Evolutionary conservation across 2,113 vertebrate genomes (phyloP).

Genomic region (Australoheros scitulus): DNA sequence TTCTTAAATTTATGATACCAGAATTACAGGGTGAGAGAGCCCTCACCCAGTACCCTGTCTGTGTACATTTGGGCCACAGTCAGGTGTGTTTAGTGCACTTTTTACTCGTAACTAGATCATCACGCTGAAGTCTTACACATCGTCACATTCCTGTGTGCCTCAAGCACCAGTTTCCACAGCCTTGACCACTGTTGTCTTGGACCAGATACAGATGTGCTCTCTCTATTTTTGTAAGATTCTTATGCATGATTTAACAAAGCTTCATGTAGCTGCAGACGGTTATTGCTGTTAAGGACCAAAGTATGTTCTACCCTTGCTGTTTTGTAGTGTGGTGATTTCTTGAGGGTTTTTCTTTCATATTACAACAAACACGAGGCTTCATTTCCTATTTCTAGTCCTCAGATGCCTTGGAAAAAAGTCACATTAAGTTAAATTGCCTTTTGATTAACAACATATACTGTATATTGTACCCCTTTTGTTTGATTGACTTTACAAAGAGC

Average conservation of each 20-base stretch:
- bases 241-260: constrained; percentile 68
- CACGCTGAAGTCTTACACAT: constrained; percentile 73
- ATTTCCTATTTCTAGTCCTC: not conserved
- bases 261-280: constrained; percentile 76
- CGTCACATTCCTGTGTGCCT: constrained; percentile 72
- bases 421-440: constrained; percentile 31
- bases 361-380: constrained; percentile 20
- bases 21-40: constrained; percentile 10
- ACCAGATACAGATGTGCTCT: constrained; percentile 56
- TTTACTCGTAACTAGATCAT: constrained; percentile 49
- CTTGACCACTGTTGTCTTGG: constrained; percentile 63
- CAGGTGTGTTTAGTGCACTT: constrained; percentile 69
- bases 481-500: constrained; percentile 56
- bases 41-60: constrained; percentile 29
- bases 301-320: constrained; percentile 63
- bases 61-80: constrained; percentile 28
- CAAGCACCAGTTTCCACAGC: constrained; percentile 57
- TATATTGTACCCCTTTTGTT: constrained; percentile 49
- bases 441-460: constrained; percentile 59
- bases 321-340: constrained; percentile 52
- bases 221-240: constrained; percentile 74
- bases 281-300: constrained; percentile 79
- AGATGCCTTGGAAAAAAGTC: constrained; percentile 44
- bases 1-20: constrained; percentile 43
- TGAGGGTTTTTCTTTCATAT: constrained; percentile 15